A percentile compares a stretch with the other conserved stretches of the same genome.
Conservation (phyloP, 2,797 vertebrate species). For the Thalassophryne amazonica region DNA sequence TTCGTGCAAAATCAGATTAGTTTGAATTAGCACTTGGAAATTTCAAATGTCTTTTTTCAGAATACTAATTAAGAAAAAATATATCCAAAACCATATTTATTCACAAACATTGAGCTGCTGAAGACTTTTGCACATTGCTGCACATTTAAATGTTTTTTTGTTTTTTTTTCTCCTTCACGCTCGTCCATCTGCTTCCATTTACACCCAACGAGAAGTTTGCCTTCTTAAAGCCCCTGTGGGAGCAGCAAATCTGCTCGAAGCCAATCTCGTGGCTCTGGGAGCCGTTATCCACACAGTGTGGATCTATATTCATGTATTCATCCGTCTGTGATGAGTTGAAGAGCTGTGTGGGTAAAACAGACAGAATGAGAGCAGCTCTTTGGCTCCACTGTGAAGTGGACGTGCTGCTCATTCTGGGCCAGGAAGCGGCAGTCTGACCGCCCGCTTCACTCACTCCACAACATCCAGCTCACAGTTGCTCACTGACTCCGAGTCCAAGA, state of each 20-base stretch:
- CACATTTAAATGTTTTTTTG: too few relatives aligned
- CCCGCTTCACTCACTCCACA: constrained; percentile 55
- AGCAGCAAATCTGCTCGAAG: constrained; percentile 48
- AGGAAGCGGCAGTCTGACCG: constrained; percentile 61
- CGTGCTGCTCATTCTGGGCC: constrained; percentile 54
- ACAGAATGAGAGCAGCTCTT: constrained; percentile 58
- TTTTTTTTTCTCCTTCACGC: constrained; percentile 32
- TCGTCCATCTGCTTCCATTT: constrained; percentile 61
- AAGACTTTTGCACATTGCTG: too few relatives aligned
- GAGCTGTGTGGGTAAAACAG: constrained; percentile 39
- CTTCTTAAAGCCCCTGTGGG: constrained; percentile 41
- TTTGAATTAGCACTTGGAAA: too few relatives aligned
- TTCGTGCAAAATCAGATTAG: too few relatives aligned
- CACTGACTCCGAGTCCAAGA: constrained; percentile 20
- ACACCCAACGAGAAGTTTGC: constrained; percentile 48
- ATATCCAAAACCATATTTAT: too few relatives aligned
- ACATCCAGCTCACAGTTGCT: too few relatives aligned
- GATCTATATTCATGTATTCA: constrained; percentile 29
- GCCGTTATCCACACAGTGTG: constrained; percentile 6
- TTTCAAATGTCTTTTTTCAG: too few relatives aligned
- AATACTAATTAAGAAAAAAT: too few relatives aligned
- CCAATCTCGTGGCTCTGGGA: constrained; percentile 17
- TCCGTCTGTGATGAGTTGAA: constrained; percentile 38
- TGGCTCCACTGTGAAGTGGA: constrained; percentile 50
- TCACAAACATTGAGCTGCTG: too few relatives aligned